phyloP scores from a whole-genome alignment of 53 echinoderm and acorn worm species.

The Paracentrotus lividus region DNA sequence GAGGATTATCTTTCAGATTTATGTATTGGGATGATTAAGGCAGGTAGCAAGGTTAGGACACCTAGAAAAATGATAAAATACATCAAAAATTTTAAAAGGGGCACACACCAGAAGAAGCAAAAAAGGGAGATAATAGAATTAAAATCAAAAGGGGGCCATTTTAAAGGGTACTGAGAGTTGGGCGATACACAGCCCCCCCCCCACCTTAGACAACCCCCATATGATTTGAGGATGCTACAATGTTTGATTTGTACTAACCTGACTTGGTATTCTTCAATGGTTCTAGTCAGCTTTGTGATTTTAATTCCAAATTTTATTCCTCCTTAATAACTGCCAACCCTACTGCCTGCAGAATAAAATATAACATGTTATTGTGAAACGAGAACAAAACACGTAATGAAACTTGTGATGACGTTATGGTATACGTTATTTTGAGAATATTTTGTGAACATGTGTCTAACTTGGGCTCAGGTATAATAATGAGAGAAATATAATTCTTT shows the following conservation, averaged over 20 bases:
- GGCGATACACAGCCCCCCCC: no score
- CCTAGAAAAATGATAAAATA: no score
- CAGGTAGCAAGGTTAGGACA: no score
- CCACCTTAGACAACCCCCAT: no score
- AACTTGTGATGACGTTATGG: not conserved
- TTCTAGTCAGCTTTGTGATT: constrained; percentile 23
- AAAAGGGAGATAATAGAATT: no score
- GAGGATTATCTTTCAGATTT: no score
- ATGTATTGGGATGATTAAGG: no score
- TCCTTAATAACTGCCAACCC: not conserved
- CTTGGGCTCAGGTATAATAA: no score
- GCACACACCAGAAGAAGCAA: no score
- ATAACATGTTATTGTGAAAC: not conserved
- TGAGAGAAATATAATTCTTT: not conserved
- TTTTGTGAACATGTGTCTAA: not conserved
- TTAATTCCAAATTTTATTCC: not conserved
- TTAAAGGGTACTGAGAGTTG: no score
- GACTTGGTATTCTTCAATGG: not conserved
- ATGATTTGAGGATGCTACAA: not conserved
- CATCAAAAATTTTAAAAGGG: no score
- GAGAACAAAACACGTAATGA: not conserved
- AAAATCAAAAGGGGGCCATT: no score
- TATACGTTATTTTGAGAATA: not conserved
- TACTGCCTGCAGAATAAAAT: not conserved
- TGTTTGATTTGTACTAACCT: constrained; percentile 12